Evolutionary conservation across 2,113 vertebrate genomes (phyloP).

Genomic region (Zeus faber): DNA sequence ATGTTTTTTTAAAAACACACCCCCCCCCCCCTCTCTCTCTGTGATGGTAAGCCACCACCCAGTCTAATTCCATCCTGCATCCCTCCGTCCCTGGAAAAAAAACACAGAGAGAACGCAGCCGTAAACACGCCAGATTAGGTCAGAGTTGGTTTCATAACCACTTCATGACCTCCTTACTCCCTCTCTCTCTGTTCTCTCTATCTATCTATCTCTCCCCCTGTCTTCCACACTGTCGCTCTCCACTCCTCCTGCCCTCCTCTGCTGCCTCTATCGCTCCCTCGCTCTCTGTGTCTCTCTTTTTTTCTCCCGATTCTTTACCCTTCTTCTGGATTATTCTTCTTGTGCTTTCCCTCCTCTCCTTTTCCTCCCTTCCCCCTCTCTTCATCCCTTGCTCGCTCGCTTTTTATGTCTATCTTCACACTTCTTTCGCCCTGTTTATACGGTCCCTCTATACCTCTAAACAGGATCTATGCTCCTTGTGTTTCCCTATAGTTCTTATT

Average conservation of each 20-base stretch:
- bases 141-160: constrained; percentile 68
- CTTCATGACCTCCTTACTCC: constrained; percentile 61
- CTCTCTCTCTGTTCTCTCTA: constrained; percentile 8
- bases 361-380: too few species aligned
- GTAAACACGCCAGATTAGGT: constrained; percentile 71
- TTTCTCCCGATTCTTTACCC: too few species aligned
- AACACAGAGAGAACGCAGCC: constrained; percentile 42
- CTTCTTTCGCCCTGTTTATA: constrained; percentile 42
- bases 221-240: too few species aligned
- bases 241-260: neutral
- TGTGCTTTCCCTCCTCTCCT: constrained; percentile 17
- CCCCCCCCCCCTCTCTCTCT: neutral
- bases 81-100: constrained; percentile 41
- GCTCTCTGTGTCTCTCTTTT: constrained; percentile 3
- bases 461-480: constrained; percentile 43
- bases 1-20: too few species aligned
- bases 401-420: constrained; percentile 30
- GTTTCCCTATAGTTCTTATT: constrained; percentile 29
- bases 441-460: constrained; percentile 54
- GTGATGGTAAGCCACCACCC: constrained; percentile 52
- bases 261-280: constrained; percentile 8
- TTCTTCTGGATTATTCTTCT: constrained; percentile 3
- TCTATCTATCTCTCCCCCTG: constrained; percentile 3
- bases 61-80: constrained; percentile 67
- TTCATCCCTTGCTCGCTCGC: neutral